Conservation (phyloP, 2,113 vertebrate genomes). For the Hiodon tergisus region DNA sequence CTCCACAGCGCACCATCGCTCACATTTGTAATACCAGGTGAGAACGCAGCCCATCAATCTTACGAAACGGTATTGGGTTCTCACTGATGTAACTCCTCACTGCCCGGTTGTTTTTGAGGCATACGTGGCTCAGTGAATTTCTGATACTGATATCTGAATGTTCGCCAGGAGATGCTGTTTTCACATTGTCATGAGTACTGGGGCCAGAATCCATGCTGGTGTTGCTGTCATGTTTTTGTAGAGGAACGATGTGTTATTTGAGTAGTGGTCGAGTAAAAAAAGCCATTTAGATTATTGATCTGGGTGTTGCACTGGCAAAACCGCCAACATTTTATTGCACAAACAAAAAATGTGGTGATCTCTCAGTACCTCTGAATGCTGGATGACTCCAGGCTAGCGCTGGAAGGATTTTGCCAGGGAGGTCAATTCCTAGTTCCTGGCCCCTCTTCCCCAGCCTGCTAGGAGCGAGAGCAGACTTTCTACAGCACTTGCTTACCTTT, state of each 20-base stretch:
- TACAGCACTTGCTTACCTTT: too few species aligned
- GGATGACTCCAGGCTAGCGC: not conserved
- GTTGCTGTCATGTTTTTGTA: not conserved
- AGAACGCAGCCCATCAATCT: conserved; percentile 33
- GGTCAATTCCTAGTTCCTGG: too few species aligned
- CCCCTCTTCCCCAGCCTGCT: too few species aligned
- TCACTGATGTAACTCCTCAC: not conserved
- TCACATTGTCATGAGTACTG: not conserved
- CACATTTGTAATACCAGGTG: conserved; percentile 25
- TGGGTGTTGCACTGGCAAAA: not conserved
- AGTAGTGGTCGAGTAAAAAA: not conserved
- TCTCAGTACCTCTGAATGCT: not conserved
- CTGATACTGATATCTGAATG: not conserved
- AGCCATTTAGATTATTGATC: not conserved
- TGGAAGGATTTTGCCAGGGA: not conserved
- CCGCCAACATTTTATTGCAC: not conserved
- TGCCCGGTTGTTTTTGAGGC: not conserved
- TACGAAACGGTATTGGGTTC: not conserved
- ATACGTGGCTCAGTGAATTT: too few species aligned
- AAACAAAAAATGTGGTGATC: not conserved
- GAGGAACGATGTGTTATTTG: not conserved
- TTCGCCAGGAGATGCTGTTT: not conserved
- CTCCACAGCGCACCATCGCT: conserved; percentile 18
- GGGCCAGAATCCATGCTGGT: not conserved
- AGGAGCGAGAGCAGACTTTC: too few species aligned